Evolutionary conservation across 2,797 vertebrate genomes (phyloP).

Genomic region (Molossus molossus): DNA sequence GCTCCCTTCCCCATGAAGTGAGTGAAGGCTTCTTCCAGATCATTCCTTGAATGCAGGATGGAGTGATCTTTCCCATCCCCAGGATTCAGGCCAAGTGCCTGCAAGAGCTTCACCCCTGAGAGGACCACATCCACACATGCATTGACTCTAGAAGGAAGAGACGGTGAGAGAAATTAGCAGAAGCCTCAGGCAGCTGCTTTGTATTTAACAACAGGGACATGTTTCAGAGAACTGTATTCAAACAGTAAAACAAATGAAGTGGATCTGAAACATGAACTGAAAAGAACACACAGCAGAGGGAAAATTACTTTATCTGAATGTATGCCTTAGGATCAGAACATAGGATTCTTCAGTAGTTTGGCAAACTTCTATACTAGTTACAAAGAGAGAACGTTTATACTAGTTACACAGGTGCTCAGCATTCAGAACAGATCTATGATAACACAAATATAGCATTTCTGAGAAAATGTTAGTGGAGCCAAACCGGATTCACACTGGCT

Average conservation of each 20-base stretch:
- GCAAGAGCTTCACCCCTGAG: constrained; percentile 95
- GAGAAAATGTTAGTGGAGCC: constrained; percentile 41
- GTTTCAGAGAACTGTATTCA: background rate
- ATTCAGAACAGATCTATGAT: background rate
- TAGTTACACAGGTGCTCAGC: background rate
- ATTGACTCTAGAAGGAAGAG: constrained; percentile 92
- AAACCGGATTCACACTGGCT: background rate
- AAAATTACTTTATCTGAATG: background rate
- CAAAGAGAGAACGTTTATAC: background rate
- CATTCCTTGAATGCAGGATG: constrained; percentile 92
- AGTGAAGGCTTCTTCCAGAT: constrained; percentile 94
- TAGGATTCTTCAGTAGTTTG: background rate
- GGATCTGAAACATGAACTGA: background rate
- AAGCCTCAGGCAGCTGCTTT: background rate
- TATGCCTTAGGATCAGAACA: background rate
- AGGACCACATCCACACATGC: constrained; percentile 98
- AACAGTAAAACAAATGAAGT: background rate
- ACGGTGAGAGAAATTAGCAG: background rate
- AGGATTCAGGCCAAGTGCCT: constrained; percentile 94
- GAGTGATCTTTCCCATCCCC: constrained; percentile 92
- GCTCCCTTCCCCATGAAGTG: constrained; percentile 96
- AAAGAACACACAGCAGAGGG: background rate
- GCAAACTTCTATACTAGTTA: background rate
- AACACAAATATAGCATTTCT: constrained; percentile 20
- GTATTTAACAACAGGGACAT: background rate